phyloP scores from a whole-genome alignment of 2,888 invertebrate species.

The Meganola albula region DNA sequence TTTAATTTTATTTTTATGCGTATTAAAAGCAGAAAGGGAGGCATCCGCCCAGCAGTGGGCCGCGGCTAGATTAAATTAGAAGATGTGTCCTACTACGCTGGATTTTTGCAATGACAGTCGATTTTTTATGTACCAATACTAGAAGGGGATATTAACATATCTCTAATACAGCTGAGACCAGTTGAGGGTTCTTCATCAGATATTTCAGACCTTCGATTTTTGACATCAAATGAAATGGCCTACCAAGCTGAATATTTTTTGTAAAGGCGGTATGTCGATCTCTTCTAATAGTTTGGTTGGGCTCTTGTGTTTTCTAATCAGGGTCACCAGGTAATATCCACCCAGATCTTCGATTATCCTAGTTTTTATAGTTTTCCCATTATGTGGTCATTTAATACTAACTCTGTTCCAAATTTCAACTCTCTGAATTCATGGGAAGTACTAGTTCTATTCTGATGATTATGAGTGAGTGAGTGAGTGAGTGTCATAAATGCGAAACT shows the following conservation, averaged over 20 bases:
- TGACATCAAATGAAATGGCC: conserved; percentile 8
- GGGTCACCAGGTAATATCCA: not conserved
- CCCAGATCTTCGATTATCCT: too few relatives aligned
- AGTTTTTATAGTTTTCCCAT: too few relatives aligned
- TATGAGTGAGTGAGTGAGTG: too few relatives aligned
- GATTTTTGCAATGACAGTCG: conserved; percentile 5
- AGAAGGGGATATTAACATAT: conserved; percentile 9
- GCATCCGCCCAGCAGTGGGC: too few relatives aligned
- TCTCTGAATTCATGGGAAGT: not conserved
- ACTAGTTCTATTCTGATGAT: too few relatives aligned
- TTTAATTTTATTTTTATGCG: conserved; percentile 11
- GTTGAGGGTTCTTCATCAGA: conserved; percentile 8
- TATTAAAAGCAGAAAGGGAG: too few relatives aligned
- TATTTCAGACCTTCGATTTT: conserved; percentile 2
- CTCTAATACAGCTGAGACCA: conserved; percentile 8
- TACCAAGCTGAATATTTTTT: conserved; percentile 9
- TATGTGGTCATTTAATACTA: too few relatives aligned
- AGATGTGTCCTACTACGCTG: conserved; percentile 1
- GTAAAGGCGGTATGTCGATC: conserved; percentile 8
- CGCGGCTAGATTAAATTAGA: conserved; percentile 2
- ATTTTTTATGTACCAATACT: conserved; percentile 5
- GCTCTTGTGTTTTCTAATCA: conserved; percentile 3
- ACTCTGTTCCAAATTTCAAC: too few relatives aligned
- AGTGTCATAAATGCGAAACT: too few relatives aligned
- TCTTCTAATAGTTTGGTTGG: conserved; percentile 5